phyloP scores from a whole-genome alignment of 2,888 invertebrate genomes.

The Machimus rusticus region DNA sequence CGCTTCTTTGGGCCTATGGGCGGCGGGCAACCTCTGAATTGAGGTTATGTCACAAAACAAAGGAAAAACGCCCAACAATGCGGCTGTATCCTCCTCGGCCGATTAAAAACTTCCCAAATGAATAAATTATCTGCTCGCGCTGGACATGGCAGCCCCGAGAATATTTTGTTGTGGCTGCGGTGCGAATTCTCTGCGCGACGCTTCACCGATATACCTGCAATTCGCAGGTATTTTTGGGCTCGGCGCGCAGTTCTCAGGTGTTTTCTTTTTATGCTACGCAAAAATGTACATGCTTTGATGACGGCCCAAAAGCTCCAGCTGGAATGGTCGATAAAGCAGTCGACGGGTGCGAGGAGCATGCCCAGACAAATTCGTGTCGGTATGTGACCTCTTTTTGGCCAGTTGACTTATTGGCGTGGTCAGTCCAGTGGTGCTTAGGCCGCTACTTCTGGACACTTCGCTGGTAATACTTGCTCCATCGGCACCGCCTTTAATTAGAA shows the following conservation, averaged over 20 bases:
- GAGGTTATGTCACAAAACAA: conserved; percentile 13
- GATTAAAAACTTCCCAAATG: conserved; percentile 18
- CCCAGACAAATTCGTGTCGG: conserved; percentile 18
- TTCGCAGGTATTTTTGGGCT: neutral
- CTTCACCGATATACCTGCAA: neutral
- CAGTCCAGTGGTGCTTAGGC: neutral
- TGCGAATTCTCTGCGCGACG: neutral
- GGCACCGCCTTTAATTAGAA: conserved; percentile 12
- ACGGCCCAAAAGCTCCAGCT: neutral
- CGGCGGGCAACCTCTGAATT: neutral
- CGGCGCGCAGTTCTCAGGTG: neutral
- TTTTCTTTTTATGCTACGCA: conserved; percentile 6
- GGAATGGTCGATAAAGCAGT: neutral
- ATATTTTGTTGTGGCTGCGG: neutral
- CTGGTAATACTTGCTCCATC: neutral
- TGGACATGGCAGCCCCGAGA: conserved; percentile 17
- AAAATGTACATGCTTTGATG: neutral
- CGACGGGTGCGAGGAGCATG: neutral
- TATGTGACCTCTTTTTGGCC: conserved; percentile 27
- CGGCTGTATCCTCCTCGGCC: neutral
- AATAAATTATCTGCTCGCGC: conserved; percentile 33
- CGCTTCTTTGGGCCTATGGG: neutral
- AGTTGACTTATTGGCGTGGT: conserved; percentile 29
- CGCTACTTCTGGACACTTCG: neutral
- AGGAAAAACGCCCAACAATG: neutral